phyloP scores from a whole-genome alignment of 1,140 invertebrate genomes.

The Apolygus lucorum region DNA sequence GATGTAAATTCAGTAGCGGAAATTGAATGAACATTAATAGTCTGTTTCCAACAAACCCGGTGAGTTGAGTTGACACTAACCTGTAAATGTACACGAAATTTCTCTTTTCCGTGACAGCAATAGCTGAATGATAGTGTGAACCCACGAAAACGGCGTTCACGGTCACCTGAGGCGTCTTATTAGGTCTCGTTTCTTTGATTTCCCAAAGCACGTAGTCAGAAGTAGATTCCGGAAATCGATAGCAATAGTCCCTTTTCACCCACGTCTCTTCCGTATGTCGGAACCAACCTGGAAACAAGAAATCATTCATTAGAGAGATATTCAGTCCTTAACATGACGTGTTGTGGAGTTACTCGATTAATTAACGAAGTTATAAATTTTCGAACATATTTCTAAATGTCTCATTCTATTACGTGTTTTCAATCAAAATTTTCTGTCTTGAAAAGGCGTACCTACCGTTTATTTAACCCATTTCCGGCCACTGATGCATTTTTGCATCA shows the following conservation, averaged over 20 bases:
- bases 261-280: constrained; percentile 62
- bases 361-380: too few species aligned
- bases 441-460: too few species aligned
- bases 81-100: constrained; percentile 80
- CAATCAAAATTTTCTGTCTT: too few species aligned
- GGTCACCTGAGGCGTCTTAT: constrained; percentile 39
- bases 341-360: too few species aligned
- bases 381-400: too few species aligned
- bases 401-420: too few species aligned
- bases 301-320: neutral
- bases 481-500: too few species aligned
- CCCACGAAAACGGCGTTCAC: constrained; percentile 64
- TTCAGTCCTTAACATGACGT: neutral
- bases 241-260: constrained; percentile 72
- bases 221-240: constrained; percentile 54
- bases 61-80: too few species aligned
- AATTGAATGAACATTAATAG: too few species aligned
- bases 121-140: constrained; percentile 65
- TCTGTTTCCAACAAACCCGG: too few species aligned
- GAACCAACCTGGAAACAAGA: constrained; percentile 58
- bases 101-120: constrained; percentile 77
- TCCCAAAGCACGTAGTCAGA: constrained; percentile 72
- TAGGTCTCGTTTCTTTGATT: constrained; percentile 49
- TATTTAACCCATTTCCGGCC: too few species aligned
- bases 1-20: too few species aligned